Evolutionary conservation across 1,140 invertebrate genomes (phyloP), one percentile per base, ranked within the genome.

Genomic region (Drosophila neocordata): DNA sequence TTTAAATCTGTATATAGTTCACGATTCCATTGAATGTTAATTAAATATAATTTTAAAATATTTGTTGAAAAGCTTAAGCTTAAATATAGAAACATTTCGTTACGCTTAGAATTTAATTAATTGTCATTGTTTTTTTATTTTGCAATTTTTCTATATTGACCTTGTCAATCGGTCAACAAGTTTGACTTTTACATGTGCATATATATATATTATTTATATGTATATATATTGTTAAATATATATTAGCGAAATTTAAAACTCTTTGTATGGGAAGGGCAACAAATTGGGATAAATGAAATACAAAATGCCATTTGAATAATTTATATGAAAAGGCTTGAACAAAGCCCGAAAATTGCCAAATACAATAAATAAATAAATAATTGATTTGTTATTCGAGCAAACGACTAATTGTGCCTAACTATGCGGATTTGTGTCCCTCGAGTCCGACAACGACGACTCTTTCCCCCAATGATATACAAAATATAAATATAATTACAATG

Each of bases 331-430:
- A 64, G 58, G 73, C 55, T 62, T 65, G 61, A 73, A 84, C 81
- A 80, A 84, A 85, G 83, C 77, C 81, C 63, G 53, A 71, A 77
- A 81, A 75, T 82, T 71, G 67, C 65, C 74, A 69, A 59, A 37
- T 27, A 75, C 65, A 66, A 62, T 67, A 65, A 44, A 70, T 82
- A 88, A 73, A 88, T 88, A 74, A 70, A 79, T 83, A 87, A 87
- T 88, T 88, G 76, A 87, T 88, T 79, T 67, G 83, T 69, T 79
- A 72, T 87, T 71, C 52, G 65, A 65, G 73, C 68, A 65, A 63
- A 68, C 57, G 77, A 87, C 78, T 78, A 88, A 85, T 85, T 87
- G 82, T 68, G 65, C 48, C 65, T 68, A 69, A 74, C 66, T 63
- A 62, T 64, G 59, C 73, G 62, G 53, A 69, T 75, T 64, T 73